Evolutionary conservation across 2,888 invertebrate species (phyloP).

Genomic region (Gortyna flavago): DNA sequence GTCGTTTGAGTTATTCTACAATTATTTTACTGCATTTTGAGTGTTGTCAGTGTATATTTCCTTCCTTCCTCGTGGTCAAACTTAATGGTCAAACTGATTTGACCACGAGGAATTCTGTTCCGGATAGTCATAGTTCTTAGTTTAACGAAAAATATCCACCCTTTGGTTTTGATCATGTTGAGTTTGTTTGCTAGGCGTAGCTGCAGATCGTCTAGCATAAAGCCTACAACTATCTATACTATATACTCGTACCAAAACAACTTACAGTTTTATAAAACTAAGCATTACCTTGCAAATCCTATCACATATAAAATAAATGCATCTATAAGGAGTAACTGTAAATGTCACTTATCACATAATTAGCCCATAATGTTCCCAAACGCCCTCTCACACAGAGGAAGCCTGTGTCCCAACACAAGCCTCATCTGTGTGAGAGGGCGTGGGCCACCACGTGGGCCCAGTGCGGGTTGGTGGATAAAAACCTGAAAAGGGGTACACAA

Average conservation of each 20-base stretch:
- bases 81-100: no score
- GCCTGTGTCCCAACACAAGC: not conserved
- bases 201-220: not conserved
- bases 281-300: not conserved
- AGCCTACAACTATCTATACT: no score
- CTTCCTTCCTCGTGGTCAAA: no score
- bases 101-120: no score
- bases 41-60: constrained; percentile 6
- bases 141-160: no score
- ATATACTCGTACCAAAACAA: no score
- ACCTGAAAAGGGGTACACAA: no score
- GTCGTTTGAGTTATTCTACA: constrained; percentile 32
- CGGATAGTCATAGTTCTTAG: no score
- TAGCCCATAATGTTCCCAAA: not conserved
- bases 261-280: not conserved
- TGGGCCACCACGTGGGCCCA: not conserved
- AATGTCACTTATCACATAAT: no score
- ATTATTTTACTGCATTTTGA: constrained; percentile 24
- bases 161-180: no score
- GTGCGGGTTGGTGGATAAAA: no score
- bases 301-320: not conserved
- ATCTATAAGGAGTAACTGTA: not conserved
- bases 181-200: not conserved
- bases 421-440: not conserved
- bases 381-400: no score